A percentile compares a stretch with the other conserved stretches of the same genome.
These are phyloP conservation scores for Portunus trituberculatus DNA, from an alignment of 1,140 invertebrate genomes.

Conservation along the genomic window DNA sequence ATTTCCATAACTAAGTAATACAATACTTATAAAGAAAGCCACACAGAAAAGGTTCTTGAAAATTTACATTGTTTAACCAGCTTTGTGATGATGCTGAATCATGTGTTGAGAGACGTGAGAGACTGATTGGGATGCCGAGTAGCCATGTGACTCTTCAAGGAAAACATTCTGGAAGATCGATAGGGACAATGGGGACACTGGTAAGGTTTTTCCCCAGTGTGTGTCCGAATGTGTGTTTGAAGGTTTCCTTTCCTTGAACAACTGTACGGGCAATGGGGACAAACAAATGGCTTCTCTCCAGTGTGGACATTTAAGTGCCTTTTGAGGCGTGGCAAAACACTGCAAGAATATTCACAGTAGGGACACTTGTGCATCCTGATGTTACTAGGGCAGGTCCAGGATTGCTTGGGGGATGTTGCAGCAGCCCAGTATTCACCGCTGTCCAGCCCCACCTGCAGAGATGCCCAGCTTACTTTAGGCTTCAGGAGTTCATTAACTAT, in stretches of 20 bases:
- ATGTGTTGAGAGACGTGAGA: background rate
- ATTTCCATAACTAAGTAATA: too few relatives aligned
- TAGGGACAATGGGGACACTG: slow-evolving; percentile 60
- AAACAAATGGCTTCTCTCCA: slow-evolving; percentile 63
- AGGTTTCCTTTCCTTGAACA: slow-evolving; percentile 67
- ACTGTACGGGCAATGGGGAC: slow-evolving; percentile 63
- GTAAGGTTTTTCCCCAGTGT: slow-evolving; percentile 69
- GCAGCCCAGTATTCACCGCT: slow-evolving; percentile 32
- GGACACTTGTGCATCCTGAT: slow-evolving; percentile 65
- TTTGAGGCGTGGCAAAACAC: slow-evolving; percentile 38
- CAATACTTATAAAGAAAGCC: too few relatives aligned
- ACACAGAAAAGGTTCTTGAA: too few relatives aligned
- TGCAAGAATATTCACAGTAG: slow-evolving; percentile 60
- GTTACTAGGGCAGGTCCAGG: slow-evolving; percentile 52
- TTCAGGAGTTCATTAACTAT: background rate
- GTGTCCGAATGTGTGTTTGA: slow-evolving; percentile 63
- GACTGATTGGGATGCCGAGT: slow-evolving; percentile 40
- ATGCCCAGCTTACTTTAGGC: slow-evolving; percentile 65
- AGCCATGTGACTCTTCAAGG: slow-evolving; percentile 65
- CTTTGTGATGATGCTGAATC: background rate
- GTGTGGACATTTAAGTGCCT: slow-evolving; percentile 56
- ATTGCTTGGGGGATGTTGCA: background rate
- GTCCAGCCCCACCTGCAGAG: slow-evolving; percentile 69
- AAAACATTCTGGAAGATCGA: slow-evolving; percentile 67
- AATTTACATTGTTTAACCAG: background rate